Base-by-base conservation (phyloP, 2,888 invertebrate species). In the Mythimna loreyi region DNA sequence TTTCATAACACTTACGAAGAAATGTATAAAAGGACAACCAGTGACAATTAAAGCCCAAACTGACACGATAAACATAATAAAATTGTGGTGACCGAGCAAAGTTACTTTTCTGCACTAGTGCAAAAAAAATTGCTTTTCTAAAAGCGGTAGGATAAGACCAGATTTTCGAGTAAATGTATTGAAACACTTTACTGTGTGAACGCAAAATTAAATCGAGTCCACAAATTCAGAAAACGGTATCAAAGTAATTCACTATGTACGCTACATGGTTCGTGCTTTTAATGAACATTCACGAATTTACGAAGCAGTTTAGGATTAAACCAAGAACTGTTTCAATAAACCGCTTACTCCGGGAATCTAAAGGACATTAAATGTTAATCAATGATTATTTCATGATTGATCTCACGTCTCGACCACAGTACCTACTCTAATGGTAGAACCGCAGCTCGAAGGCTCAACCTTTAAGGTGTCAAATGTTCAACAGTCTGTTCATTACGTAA, bases 401-500 rank as follows among this genome's bases (percentile, higher is more conserved):
- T 71, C 66, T 60, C 28, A 1, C 21, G 28, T 0, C 49, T 53
- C 55, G 43, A 81, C 55, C 62, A 23, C 71, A 62, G 19, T 36
- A 36, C n/a, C n/a, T n/a, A n/a, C 40, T 23, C 56, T 81, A 77
- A 78, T 78, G 73, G 70, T 81, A 56, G 30, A 61, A 63, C 64
- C 61, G 7, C 77, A 50, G 53, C 36, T 28, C 21, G 82, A 68
- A 82, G 70, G 53, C 36, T 21, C 21, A 83, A 68, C 82, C 75
- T 72, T 75, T 52, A 74, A 75, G 72, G 70, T 81, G 80, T 85
- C 80, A 77, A 82, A 72, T 62, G 67, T 77, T 78, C 78, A 63
- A 70, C 60, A 70, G 64, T 61, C 55, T 72, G 68, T 83, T 84
- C 82, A 84, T 81, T 81, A 83, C 72, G 80, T 75, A 80, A 83